Evolutionary conservation across 2,888 invertebrate genomes (phyloP), one percentile per base, ranked within the genome.

Genomic region (Theretra japonica): DNA sequence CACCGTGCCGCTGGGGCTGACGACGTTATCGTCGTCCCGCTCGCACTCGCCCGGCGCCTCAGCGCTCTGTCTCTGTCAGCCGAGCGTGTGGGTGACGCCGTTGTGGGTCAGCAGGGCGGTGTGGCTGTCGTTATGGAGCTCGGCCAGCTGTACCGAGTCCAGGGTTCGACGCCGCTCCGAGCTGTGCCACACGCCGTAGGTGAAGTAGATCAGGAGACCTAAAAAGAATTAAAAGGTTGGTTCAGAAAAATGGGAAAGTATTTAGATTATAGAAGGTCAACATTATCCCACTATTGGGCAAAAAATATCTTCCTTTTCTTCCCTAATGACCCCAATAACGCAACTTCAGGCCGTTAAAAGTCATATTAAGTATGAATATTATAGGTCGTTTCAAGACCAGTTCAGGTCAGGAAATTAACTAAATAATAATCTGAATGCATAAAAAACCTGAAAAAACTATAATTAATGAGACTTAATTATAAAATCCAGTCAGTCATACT

Each of bases 151-250:
- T 2, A 91, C 81, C 0, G 82, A 72, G 73, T 89, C 91, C 8
- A 80, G 30, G 68, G 80, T 81, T 21, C 89, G 89, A 1, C 90
- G 88, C 5, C 95, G 88, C 79, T 95, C 95, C 0, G 89, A 89
- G 78, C 97, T 97, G 88, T 97, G 95, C 95, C 96, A 96, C 58
- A 96, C 95, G 70, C 97, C 97, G 87, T 97, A 97, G 15, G 95
- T 91, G 76, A 96, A 95, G 90, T 97, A 97, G 81, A 97, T 97
- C 11, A 96, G 75, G 4, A 97, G 92, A 77, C 97, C 97, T 96
- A 6, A 53, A 53, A 15, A 53, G 53, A 53, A 53, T 15, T n/a
- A 19, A 19, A n/a, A 53, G 7, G 4, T 17, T 4, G 6, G 5
- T 19, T n/a, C 1, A 53, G n/a, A 17, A 19, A 53, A 6, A 53